Base-by-base conservation (phyloP, 2,113 vertebrate species). In the Carassius gibelio region DNA sequence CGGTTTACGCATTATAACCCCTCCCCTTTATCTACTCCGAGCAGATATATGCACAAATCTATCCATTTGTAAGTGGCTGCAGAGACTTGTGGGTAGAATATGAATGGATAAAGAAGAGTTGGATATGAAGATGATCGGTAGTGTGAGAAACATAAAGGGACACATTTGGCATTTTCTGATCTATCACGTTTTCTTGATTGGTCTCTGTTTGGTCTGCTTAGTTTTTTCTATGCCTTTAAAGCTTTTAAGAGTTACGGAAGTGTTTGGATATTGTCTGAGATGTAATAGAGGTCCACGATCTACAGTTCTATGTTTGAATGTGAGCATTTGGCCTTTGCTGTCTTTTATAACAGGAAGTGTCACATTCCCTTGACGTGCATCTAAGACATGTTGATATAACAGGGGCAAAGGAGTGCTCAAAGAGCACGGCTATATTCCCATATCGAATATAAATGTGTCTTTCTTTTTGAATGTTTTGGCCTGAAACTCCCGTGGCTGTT, bases 11-110 rank as follows among this genome's bases (percentile, higher is more conserved):
- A 81, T 0, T 80, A 86, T 88, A 87, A 88, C 86, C 88, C 89
- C 85, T 85, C 71, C 75, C 23, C 30, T 34, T 55, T 50, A 77
- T 66, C 48, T 83, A 23, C 79, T 92, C 78, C 83, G 61, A 84
- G 91, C 87, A 84, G 80, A 92, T 88, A 83, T 85, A 87, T 86
- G 80, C 84, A 90, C 69, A 75, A 85, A 90, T 92, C 66, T 87
- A 72, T 69, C 81, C 34, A 71, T 68, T 78, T 79, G 55, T 75
- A 61, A 3, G 61, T 75, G 55, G 81, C 87, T 91, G 55, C 61
- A 26, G 64, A n/a, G 19, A 38, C 17, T 69, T 66, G 26, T 62
- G 74, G 57, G 61, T 42, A 66, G 81, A 88, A 82, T 76, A 38
- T 81, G 85, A 83, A 61, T 85, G 50, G 21, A 69, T 36, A 69